Base-by-base conservation (phyloP, 2,797 vertebrate species). In the Melanotaenia pygmaea region DNA sequence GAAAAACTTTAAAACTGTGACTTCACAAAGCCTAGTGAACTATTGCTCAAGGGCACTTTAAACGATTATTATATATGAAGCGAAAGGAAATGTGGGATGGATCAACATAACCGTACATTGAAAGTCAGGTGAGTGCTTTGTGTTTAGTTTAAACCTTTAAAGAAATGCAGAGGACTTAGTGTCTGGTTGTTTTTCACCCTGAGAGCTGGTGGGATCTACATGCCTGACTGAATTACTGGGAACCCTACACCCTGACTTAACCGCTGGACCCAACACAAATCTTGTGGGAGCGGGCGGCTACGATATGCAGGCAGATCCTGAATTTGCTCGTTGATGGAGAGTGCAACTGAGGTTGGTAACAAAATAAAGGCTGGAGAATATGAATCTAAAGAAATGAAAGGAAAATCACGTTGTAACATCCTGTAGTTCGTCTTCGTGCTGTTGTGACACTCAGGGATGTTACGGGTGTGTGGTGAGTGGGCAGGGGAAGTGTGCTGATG, bases 231-330 rank as follows among this genome's bases (percentile, higher is more conserved):
- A 26, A 57, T 63, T 9, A 61, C 47, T 8, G 11, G 13, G 58
- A 79, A 8, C 22, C 14, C 26, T 54, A 72, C 62, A n/a, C 34
- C 54, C 10, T 0, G 26, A 26, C 26, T 24, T 54, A 81, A 88
- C 50, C 84, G 85, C 18, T 79, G 79, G 26, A 2, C 26, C 26
- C 1, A 26, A 26, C 26, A 2, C 26, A 26, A 26, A 26, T 26
- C 26, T 26, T 26, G 26, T 26, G 26, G 38, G 38, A 40, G 6
- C 3, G 11, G 11, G 38, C 34, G 5, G 34, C 8, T 34, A 26
- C 26, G 26, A 26, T 35, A 35, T 6, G 34, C 5, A 35, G 34
- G 9, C 34, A 35, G 34, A 1, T 9, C 34, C 34, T 35, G 34
- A 35, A 35, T 35, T 35, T 35, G 34, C 34, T 35, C 1, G 5